A percentile compares a stretch with the other conserved stretches of the same genome.
Evolutionary conservation across 2,113 vertebrate species (phyloP).

Genomic region (Meriones unguiculatus): DNA sequence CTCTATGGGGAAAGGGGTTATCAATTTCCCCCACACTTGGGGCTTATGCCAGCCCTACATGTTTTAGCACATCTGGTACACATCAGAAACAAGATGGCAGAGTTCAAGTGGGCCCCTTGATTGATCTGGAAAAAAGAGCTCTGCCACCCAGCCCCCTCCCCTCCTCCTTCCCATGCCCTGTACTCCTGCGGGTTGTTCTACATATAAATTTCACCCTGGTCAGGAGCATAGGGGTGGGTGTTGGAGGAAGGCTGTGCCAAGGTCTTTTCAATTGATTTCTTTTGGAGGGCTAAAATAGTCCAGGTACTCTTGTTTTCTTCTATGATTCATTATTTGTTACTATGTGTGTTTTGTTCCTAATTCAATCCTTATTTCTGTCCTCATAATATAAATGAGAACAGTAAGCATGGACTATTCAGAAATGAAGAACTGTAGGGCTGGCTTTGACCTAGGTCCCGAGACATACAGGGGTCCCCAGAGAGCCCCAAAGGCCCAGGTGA

Average conservation of each 20-base stretch:
- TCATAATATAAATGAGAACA: conserved; percentile 33
- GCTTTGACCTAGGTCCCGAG: neutral
- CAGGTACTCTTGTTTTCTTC: neutral
- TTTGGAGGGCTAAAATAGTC: neutral
- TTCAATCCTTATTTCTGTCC: neutral
- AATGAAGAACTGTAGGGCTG: neutral
- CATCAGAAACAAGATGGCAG: conserved; percentile 5
- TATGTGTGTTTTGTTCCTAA: neutral
- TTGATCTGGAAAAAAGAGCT: neutral
- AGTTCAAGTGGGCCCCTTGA: neutral
- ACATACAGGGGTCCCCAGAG: neutral
- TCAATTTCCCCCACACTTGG: neutral
- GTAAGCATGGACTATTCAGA: neutral
- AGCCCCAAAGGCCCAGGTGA: neutral
- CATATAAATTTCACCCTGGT: neutral
- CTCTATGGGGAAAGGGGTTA: neutral
- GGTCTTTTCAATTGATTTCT: neutral
- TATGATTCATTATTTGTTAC: neutral
- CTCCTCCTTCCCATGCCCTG: neutral
- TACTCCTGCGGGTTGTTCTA: neutral
- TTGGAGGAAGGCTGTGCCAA: neutral
- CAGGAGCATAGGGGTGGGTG: neutral
- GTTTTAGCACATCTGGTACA: neutral
- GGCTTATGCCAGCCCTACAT: neutral
- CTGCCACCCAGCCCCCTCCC: neutral